Conservation (phyloP, 2,888 invertebrate species). For the Oxyteleia sp. region DNA sequence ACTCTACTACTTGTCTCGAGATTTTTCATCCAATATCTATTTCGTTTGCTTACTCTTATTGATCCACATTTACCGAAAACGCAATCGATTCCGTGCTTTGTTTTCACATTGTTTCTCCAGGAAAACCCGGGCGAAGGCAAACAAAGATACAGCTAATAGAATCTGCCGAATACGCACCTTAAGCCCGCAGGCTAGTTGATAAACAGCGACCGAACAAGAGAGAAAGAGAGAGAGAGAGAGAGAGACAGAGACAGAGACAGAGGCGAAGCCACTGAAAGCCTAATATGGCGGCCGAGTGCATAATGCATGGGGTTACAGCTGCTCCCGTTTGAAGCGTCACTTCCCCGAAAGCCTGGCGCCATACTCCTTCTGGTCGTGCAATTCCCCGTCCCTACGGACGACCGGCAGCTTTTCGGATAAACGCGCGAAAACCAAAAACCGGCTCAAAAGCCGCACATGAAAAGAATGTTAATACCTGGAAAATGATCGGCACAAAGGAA, state of each 20-base stretch:
- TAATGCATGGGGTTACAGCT: conserved; percentile 69
- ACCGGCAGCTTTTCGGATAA: not conserved
- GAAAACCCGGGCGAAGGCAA: conserved; percentile 67
- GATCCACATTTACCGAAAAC: not conserved
- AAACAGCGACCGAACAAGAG: conserved; percentile 38
- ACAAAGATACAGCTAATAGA: conserved; percentile 79
- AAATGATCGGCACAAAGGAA: conserved; percentile 2
- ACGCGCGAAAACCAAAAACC: not conserved
- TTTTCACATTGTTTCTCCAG: not conserved
- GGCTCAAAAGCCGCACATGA: conserved; percentile 10
- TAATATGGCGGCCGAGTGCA: conserved; percentile 67
- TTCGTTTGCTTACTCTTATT: too few species aligned
- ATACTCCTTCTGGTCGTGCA: conserved; percentile 5
- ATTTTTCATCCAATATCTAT: too few species aligned
- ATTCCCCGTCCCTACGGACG: not conserved
- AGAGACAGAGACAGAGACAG: too few species aligned
- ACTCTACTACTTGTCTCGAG: too few species aligned
- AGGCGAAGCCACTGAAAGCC: conserved; percentile 12
- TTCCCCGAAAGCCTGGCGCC: conserved; percentile 52
- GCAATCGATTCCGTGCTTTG: not conserved
- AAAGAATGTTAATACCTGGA: conserved; percentile 20
- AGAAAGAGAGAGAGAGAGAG: conserved; percentile 36
- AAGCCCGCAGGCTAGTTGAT: conserved; percentile 49
- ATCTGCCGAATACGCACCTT: conserved; percentile 72
- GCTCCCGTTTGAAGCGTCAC: conserved; percentile 60